phyloP scores from a whole-genome alignment of 2,797 vertebrate species.

The Gymnopithys bicolor region DNA sequence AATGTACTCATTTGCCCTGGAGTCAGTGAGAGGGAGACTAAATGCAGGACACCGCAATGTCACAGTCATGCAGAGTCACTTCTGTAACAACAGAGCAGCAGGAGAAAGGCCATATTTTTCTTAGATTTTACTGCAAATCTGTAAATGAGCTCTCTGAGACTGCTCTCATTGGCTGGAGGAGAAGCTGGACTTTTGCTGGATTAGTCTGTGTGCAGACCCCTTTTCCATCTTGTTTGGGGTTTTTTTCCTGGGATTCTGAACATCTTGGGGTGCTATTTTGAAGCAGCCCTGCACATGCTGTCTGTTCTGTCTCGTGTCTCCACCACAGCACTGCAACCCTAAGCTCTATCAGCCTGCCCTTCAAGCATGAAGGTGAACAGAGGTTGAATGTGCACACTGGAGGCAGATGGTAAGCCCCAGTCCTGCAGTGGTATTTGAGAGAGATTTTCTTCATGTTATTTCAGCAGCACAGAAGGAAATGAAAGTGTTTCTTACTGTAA shows the following conservation, averaged over 20 bases:
- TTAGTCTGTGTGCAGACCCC: background rate
- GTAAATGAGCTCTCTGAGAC: background rate
- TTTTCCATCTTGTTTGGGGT: background rate
- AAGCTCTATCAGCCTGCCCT: background rate
- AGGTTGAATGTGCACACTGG: background rate
- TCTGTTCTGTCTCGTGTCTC: background rate
- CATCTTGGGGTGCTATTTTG: background rate
- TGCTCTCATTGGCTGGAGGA: background rate
- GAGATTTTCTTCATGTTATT: slow-evolving; percentile 18
- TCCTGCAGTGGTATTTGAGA: background rate
- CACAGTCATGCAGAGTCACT: slow-evolving; percentile 51
- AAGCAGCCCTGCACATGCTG: background rate
- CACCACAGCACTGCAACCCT: background rate
- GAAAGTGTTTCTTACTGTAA: slow-evolving; percentile 61
- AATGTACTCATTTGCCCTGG: slow-evolving; percentile 60
- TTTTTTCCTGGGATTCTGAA: background rate
- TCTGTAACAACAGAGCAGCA: background rate
- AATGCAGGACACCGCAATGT: slow-evolving; percentile 61
- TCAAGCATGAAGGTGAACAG: slow-evolving; percentile 49
- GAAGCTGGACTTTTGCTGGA: background rate
- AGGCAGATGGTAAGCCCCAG: background rate
- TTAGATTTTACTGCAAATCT: slow-evolving; percentile 14
- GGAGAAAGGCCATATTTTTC: background rate
- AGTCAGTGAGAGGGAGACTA: slow-evolving; percentile 35
- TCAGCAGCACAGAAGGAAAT: slow-evolving; percentile 53